Base-by-base conservation (phyloP, 2,888 invertebrate genomes). In the Autographa gamma region DNA sequence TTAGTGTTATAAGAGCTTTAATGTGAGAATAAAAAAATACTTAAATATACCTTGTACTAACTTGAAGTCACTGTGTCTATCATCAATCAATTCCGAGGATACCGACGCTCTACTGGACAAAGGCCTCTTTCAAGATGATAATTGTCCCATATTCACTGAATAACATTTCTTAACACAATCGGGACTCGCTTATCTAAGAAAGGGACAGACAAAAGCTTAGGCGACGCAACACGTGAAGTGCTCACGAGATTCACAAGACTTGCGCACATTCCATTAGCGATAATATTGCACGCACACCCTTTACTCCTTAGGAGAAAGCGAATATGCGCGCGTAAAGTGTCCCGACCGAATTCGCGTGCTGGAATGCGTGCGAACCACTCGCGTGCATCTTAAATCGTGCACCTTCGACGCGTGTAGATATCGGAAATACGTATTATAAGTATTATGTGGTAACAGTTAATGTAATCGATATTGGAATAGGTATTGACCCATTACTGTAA, bases 381-480 rank as follows among this genome's bases (percentile, higher is more conserved):
- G 25, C 54, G 54, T 56, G 54, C 54, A 56, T 56, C 54, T 56
- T 56, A 56, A 56, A 56, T 56, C 19, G 54, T 56, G 25, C 54
- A 11, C 18, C 54, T 25, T 19, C 54, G 11, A 56, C 54, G 54
- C 54, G 19, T 25, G n/a, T 18, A 56, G 54, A 56, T 56, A 56
- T 25, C 54, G 3, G 18, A 11, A 48, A 48, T n/a, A 48, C 38
- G 11, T 38, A 38, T 38, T n/a, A n/a, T n/a, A n/a, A 11, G 11
- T 48, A n/a, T 48, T 48, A n/a, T n/a, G n/a, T 48, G 2, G 16
- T n/a, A 6, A 9, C 11, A 41, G 41, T n/a, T 48, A 11, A 11
- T 48, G 48, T 48, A 48, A 48, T n/a, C n/a, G n/a, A n/a, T 48
- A 48, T 48, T 48, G 7, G 1, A 16, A 16, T 43, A 6, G 43